Conservation (phyloP, 2,888 invertebrate species). For the Chalcosyrphus nemorum region DNA sequence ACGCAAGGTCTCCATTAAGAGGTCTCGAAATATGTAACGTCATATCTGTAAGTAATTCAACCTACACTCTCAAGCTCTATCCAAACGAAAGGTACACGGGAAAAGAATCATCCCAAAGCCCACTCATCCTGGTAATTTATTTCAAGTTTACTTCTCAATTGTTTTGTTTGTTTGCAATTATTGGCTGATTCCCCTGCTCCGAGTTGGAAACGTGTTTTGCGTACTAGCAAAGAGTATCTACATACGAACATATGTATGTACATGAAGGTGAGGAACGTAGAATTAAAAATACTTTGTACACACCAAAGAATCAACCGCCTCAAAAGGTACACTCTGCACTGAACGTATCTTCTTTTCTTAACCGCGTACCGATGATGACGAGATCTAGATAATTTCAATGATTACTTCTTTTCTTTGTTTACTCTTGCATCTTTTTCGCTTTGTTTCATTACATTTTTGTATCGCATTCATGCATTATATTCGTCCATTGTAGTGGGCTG, state of each 20-base stretch:
- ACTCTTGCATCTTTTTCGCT: neutral
- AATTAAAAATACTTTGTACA: slow-evolving; percentile 12
- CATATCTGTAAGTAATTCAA: neutral
- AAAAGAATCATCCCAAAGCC: neutral
- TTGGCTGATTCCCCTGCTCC: slow-evolving; percentile 11
- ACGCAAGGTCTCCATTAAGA: neutral
- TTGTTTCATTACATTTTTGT: slow-evolving; percentile 34
- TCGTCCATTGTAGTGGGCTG: slow-evolving; percentile 25
- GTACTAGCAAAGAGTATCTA: slow-evolving; percentile 20
- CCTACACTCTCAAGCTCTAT: slow-evolving; percentile 5
- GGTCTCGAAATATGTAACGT: neutral
- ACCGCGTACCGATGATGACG: neutral
- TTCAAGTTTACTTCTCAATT: slow-evolving; percentile 38
- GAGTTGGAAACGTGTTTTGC: slow-evolving; percentile 49
- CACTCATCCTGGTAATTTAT: slow-evolving; percentile 35
- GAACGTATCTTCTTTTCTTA: slow-evolving; percentile 1
- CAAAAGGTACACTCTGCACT: neutral
- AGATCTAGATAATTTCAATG: slow-evolving; percentile 35
- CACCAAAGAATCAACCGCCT: neutral
- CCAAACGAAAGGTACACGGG: neutral
- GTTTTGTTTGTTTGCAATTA: slow-evolving; percentile 37
- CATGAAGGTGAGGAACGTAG: neutral
- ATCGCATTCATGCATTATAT: slow-evolving; percentile 32
- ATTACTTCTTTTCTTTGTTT: neutral
- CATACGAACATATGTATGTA: neutral